phyloP scores from a whole-genome alignment of 2,888 invertebrate species.

The Monopis laevigella region DNA sequence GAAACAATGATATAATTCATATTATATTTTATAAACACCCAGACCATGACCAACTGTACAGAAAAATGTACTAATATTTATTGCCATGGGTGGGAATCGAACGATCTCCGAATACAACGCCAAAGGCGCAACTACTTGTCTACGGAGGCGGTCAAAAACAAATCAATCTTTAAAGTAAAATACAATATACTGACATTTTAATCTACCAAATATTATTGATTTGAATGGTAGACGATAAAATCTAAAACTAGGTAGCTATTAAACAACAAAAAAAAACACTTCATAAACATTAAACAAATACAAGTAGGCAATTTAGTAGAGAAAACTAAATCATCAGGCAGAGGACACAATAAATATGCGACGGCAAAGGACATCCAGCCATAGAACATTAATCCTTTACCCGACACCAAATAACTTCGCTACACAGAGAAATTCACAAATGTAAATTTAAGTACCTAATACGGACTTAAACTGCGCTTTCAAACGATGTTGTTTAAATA shows the following conservation, averaged over 20 bases:
- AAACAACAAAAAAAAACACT: background rate
- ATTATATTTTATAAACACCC: no score
- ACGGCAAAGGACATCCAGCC: no score
- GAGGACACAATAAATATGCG: no score
- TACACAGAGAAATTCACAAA: conserved; percentile 26
- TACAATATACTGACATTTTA: background rate
- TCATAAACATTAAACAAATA: background rate
- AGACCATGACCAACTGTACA: no score
- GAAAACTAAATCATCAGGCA: no score
- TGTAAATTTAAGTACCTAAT: conserved; percentile 65
- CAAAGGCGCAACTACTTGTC: no score
- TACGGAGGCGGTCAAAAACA: no score
- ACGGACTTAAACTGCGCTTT: conserved; percentile 49
- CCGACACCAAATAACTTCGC: background rate
- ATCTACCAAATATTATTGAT: background rate
- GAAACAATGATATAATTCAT: no score
- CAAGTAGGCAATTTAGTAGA: background rate
- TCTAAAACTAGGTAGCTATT: background rate
- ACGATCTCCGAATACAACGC: no score
- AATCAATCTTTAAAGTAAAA: no score
- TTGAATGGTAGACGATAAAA: background rate
- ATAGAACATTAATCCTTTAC: conserved; percentile 2
- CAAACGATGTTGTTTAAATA: conserved; percentile 55
- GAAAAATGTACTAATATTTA: no score
- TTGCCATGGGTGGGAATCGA: no score